Evolutionary conservation across 2,113 vertebrate genomes (phyloP).

Genomic region (Puffinus mauretanicus): DNA sequence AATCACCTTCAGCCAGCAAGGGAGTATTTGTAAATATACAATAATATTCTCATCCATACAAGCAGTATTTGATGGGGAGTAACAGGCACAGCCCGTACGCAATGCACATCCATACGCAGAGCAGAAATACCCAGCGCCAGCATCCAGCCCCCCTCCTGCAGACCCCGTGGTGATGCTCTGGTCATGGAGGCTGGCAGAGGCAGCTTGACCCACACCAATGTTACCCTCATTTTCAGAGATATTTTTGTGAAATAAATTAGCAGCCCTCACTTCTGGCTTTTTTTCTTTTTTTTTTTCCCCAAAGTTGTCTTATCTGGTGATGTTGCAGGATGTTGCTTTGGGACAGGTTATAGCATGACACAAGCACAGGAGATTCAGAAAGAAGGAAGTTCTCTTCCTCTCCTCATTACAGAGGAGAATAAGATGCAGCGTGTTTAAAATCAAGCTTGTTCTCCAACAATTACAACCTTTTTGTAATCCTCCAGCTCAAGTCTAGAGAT

Average conservation of each 20-base stretch:
- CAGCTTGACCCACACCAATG: rapidly evolving
- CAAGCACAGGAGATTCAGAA: not conserved
- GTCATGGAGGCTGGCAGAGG: not conserved
- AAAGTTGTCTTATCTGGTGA: not conserved
- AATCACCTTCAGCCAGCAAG: not conserved
- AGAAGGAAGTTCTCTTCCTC: not conserved
- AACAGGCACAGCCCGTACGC: rapidly evolving
- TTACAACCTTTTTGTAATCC: not conserved
- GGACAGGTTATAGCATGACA: not conserved
- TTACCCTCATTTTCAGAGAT: not conserved
- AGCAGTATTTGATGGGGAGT: too few relatives aligned
- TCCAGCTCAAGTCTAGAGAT: not conserved
- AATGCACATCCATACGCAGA: rapidly evolving
- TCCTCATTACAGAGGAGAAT: not conserved
- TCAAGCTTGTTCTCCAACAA: not conserved
- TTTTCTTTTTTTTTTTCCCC: not conserved
- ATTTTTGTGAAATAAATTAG: not conserved
- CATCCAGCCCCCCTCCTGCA: not conserved
- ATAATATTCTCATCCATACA: rapidly evolving
- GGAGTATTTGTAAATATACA: not conserved
- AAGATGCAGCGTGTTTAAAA: not conserved
- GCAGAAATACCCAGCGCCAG: rapidly evolving
- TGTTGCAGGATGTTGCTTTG: rapidly evolving
- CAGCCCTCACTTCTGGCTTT: not conserved
- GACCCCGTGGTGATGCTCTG: rapidly evolving